Evolutionary conservation across 1,140 invertebrate genomes (phyloP).

Genomic region (Drosophila littoralis): DNA sequence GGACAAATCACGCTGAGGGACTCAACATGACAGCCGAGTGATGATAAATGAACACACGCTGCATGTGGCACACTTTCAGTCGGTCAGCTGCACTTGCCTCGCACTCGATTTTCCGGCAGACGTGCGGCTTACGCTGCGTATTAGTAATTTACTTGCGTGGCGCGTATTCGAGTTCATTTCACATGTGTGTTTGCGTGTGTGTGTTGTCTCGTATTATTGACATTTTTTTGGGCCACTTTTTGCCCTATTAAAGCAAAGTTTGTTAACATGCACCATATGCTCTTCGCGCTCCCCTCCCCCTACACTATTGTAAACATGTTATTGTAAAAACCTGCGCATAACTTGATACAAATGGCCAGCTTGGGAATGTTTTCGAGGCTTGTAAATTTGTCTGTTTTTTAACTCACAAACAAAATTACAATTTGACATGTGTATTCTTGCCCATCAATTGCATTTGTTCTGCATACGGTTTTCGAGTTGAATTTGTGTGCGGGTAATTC

Average conservation of each 20-base stretch:
- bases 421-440: slow-evolving; percentile 31
- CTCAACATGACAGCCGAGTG: slow-evolving; percentile 70
- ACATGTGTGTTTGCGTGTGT: not conserved
- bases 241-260: slow-evolving; percentile 56
- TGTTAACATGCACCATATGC: slow-evolving; percentile 74
- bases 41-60: slow-evolving; percentile 71
- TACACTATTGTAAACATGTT: not conserved
- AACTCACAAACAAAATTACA: slow-evolving; percentile 18
- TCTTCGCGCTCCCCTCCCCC: slow-evolving; percentile 10
- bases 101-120: slow-evolving; percentile 38
- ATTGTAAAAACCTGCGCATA: not conserved
- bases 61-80: slow-evolving; percentile 59
- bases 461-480: slow-evolving; percentile 13
- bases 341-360: slow-evolving; percentile 39
- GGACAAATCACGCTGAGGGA: slow-evolving; percentile 73
- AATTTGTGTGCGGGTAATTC: not conserved
- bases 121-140: slow-evolving; percentile 58
- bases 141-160: slow-evolving; percentile 57
- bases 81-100: slow-evolving; percentile 64
- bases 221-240: slow-evolving; percentile 70
- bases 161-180: slow-evolving; percentile 18
- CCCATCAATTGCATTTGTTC: slow-evolving; percentile 18
- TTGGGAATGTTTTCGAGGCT: slow-evolving; percentile 23
- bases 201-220: slow-evolving; percentile 58
- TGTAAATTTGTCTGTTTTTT: slow-evolving; percentile 7